Evolutionary conservation across 2,797 vertebrate species (phyloP).

Genomic region (Chrysocyon brachyurus): DNA sequence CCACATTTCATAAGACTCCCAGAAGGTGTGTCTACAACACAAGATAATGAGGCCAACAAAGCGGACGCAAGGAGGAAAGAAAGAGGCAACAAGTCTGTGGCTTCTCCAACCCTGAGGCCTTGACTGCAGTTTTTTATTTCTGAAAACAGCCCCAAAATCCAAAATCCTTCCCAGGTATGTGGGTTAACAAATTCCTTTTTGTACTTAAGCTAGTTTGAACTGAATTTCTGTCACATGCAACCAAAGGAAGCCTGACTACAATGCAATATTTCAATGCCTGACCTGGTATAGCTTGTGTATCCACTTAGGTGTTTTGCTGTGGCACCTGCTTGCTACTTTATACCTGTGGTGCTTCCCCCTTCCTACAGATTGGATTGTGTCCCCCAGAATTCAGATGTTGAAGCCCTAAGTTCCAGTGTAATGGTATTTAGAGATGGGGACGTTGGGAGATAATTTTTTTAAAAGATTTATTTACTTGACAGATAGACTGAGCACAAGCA

Average conservation of each 20-base stretch:
- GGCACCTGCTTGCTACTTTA: not conserved
- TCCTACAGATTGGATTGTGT: not conserved
- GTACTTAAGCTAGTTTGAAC: not conserved
- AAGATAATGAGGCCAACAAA: not conserved
- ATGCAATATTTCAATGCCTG: not conserved
- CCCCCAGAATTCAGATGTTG: not conserved
- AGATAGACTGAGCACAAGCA: too few relatives aligned
- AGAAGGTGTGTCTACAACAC: not conserved
- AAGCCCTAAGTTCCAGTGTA: not conserved
- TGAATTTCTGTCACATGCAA: not conserved
- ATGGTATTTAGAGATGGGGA: not conserved
- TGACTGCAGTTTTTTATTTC: not conserved
- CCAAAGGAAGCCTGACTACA: not conserved
- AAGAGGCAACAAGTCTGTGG: too few relatives aligned
- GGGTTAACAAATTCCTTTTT: not conserved
- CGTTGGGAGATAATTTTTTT: not conserved
- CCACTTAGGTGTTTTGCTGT: not conserved
- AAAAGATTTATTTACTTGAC: too few relatives aligned
- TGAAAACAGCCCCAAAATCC: not conserved
- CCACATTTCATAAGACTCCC: not conserved
- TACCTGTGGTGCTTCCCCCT: not conserved
- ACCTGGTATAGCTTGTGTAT: not conserved
- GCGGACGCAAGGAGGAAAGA: not conserved
- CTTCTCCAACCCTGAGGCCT: not conserved
- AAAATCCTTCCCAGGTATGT: not conserved